Percentiles rank a stretch among this genome's conserved stretches.
These are phyloP conservation scores for Myodes glareolus DNA, from an alignment of 2,113 vertebrate genomes.

Conservation along the genomic window DNA sequence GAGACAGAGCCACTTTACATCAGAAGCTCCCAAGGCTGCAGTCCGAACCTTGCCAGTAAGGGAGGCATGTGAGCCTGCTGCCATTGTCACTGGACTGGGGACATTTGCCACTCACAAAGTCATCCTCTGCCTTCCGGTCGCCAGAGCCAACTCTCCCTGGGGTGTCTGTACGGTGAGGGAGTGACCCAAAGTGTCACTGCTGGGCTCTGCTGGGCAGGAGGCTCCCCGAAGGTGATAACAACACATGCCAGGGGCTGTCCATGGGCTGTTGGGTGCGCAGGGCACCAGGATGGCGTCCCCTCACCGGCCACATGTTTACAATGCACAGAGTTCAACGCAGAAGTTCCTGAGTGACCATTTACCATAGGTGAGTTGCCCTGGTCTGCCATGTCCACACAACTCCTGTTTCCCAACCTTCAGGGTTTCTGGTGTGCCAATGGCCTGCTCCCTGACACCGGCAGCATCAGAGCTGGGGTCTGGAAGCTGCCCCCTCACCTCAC, in stretches of 20 bases:
- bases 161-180: not conserved
- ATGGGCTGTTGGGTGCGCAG: not conserved
- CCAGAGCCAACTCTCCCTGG: not conserved
- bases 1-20: not conserved
- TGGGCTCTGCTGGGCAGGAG: not conserved
- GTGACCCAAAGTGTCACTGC: not conserved
- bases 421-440: not conserved
- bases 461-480: not conserved
- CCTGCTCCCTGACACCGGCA: not conserved
- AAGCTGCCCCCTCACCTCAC: not conserved
- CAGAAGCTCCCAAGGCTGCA: not conserved
- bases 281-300: not conserved
- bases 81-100: not conserved
- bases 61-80: not conserved
- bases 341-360: not conserved
- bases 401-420: not conserved
- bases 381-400: not conserved
- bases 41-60: not conserved
- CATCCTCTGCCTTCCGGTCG: not conserved
- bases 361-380: not conserved
- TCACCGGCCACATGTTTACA: not conserved
- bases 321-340: not conserved
- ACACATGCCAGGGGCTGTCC: not conserved
- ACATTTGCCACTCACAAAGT: not conserved
- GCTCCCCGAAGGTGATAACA: not conserved